Conservation (phyloP, 1,140 invertebrate species). For the Melitaea cinxia region DNA sequence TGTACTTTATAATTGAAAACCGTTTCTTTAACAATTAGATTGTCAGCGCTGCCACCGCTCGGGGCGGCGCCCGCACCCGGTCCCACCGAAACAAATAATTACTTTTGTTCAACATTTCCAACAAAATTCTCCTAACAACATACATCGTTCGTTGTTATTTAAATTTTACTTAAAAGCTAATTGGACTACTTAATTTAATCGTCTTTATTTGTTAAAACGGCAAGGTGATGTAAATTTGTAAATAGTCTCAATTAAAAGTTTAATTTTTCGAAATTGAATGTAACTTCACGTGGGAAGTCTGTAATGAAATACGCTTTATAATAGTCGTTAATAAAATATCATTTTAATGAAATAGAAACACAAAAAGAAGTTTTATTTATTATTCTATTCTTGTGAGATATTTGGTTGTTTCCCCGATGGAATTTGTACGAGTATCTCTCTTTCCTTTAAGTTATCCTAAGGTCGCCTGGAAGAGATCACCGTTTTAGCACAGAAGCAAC, state of each 20-base stretch:
- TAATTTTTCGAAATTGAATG: neutral
- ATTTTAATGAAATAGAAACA: too few species aligned
- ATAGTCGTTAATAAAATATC: too few species aligned
- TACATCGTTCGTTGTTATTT: slow-evolving; percentile 35
- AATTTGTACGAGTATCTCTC: too few species aligned
- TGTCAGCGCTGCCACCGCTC: slow-evolving; percentile 39
- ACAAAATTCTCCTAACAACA: slow-evolving; percentile 36
- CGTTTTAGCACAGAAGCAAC: too few species aligned
- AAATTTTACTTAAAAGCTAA: slow-evolving; percentile 7
- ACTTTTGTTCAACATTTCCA: slow-evolving; percentile 48
- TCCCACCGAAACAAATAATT: slow-evolving; percentile 52
- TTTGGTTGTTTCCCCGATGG: too few species aligned
- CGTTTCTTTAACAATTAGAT: slow-evolving; percentile 55
- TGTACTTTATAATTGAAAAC: slow-evolving; percentile 49
- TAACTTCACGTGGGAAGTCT: neutral
- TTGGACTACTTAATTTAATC: neutral
- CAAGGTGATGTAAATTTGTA: neutral
- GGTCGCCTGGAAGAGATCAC: too few species aligned
- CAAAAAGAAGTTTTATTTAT: too few species aligned
- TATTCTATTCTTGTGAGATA: too few species aligned
- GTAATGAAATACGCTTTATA: neutral
- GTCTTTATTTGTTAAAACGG: neutral
- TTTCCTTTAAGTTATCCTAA: too few species aligned
- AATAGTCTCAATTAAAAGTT: neutral
- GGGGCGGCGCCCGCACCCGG: slow-evolving; percentile 33